phyloP scores from a whole-genome alignment of 2,797 vertebrate species.

The Erpetoichthys calabaricus region DNA sequence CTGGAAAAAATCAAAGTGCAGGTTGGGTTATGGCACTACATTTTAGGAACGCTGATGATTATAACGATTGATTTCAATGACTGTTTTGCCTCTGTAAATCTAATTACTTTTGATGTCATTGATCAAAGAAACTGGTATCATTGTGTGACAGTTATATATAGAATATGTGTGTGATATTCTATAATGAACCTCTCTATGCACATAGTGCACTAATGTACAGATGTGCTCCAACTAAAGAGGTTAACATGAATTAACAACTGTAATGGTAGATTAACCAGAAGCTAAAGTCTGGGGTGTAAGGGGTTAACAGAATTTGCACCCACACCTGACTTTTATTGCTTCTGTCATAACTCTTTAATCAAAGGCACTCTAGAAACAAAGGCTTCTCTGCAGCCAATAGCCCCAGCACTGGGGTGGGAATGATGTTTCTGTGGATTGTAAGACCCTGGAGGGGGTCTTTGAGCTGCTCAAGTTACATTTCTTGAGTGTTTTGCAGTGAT shows the following conservation, averaged over 20 bases:
- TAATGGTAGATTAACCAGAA: background rate
- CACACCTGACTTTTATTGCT: background rate
- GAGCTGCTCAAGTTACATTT: background rate
- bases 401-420: constrained; percentile 3
- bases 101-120: too few relatives aligned
- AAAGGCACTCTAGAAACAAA: background rate
- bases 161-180: too few relatives aligned
- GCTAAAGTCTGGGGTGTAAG: background rate
- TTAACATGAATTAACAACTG: background rate
- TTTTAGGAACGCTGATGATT: too few relatives aligned
- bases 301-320: constrained; percentile 1
- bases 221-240: too few relatives aligned
- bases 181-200: too few relatives aligned
- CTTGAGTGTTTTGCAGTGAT: background rate
- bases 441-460: background rate
- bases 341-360: constrained; percentile 1
- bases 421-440: background rate
- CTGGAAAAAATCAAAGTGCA: too few relatives aligned
- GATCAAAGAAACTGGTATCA: too few relatives aligned
- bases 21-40: too few relatives aligned
- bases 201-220: too few relatives aligned
- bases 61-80: too few relatives aligned
- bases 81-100: too few relatives aligned
- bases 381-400: constrained; percentile 1
- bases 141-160: too few relatives aligned